A percentile compares a stretch with the other conserved stretches of the same genome.
Evolutionary conservation across 2,113 vertebrate genomes (phyloP).

Genomic region (Uria lomvia): DNA sequence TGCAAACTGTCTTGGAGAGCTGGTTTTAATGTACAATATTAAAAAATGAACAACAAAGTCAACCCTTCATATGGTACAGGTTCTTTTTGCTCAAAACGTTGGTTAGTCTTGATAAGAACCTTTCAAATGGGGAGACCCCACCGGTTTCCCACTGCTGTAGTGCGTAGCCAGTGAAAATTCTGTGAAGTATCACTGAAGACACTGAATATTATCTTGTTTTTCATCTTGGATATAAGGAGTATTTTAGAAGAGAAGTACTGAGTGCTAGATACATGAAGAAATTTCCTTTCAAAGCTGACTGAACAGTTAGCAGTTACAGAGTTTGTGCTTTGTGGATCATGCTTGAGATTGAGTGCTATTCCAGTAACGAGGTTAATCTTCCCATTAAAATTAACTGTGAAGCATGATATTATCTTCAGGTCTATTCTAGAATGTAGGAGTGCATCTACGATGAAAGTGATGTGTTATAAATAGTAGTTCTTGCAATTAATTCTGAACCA

Average conservation of each 20-base stretch:
- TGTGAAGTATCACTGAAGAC: not conserved
- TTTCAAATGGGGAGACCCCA: not conserved
- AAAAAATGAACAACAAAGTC: not conserved
- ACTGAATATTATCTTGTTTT: not conserved
- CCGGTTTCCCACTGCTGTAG: not conserved
- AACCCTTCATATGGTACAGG: not conserved
- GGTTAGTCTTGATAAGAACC: not conserved
- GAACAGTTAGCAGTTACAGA: not conserved
- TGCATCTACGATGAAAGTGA: not conserved
- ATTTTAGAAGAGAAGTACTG: not conserved
- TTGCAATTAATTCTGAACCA: not conserved
- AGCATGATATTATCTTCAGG: not conserved
- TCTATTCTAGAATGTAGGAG: not conserved
- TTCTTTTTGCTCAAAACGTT: not conserved
- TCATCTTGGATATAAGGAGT: not conserved
- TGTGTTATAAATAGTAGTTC: not conserved
- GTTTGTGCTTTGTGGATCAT: not conserved
- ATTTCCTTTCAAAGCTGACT: not conserved
- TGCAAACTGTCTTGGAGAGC: not conserved
- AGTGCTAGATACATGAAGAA: not conserved
- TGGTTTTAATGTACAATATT: not conserved
- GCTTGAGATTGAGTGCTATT: not conserved
- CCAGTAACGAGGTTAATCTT: not conserved
- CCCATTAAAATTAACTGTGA: not conserved
- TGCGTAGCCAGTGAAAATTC: not conserved